phyloP scores from a whole-genome alignment of 1,140 invertebrate genomes.

The Schmidtea mediterranea region DNA sequence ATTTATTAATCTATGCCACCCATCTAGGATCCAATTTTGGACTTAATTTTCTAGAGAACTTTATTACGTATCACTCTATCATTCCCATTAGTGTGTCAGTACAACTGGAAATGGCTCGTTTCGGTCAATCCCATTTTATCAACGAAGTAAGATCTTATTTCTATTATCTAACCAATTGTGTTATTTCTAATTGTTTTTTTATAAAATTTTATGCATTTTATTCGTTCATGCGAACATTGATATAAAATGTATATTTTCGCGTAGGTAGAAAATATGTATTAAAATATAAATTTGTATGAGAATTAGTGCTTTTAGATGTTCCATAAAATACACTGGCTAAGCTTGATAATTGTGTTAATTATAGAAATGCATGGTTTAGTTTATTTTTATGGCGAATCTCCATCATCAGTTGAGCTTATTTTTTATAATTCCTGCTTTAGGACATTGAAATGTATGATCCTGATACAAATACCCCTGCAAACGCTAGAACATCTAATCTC shows the following conservation, averaged over 20 bases:
- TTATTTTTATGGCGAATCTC: slow-evolving; percentile 6
- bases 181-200: background rate
- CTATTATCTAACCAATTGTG: background rate
- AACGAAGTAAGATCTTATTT: slow-evolving; percentile 19
- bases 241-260: too few relatives aligned
- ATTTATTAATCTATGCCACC: too few relatives aligned
- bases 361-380: too few relatives aligned
- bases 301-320: too few relatives aligned
- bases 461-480: slow-evolving; percentile 65
- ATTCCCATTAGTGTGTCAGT: slow-evolving; percentile 98
- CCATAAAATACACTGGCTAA: background rate
- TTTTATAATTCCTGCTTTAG: slow-evolving; percentile 10
- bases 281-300: too few relatives aligned
- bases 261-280: too few relatives aligned
- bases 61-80: slow-evolving; percentile 96
- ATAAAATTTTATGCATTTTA: background rate
- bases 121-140: slow-evolving; percentile 40
- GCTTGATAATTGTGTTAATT: background rate
- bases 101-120: slow-evolving; percentile 86
- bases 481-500: slow-evolving; percentile 84
- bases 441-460: slow-evolving; percentile 88
- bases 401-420: background rate
- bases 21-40: slow-evolving; percentile 39
- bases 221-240: too few relatives aligned
- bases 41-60: slow-evolving; percentile 83